phyloP scores from a whole-genome alignment of 2,888 invertebrate genomes.

The Cephus pulcher region DNA sequence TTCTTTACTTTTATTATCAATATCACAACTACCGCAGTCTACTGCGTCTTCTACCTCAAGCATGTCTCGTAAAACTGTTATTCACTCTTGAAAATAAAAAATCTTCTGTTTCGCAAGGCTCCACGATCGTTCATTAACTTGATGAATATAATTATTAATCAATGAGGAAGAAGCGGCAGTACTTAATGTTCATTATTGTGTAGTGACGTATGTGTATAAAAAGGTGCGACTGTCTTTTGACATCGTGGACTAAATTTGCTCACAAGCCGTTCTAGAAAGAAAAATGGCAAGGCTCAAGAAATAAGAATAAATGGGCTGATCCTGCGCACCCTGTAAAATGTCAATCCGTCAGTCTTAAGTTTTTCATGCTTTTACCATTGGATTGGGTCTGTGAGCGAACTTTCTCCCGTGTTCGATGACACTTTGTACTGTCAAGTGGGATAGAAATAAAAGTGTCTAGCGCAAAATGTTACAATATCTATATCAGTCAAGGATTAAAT shows the following conservation, averaged over 20 bases:
- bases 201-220: background rate
- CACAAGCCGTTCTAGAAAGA: background rate
- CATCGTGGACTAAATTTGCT: background rate
- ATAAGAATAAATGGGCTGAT: background rate
- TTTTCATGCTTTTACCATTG: background rate
- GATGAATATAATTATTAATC: background rate
- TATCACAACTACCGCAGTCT: background rate
- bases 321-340: background rate
- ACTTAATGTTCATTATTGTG: background rate
- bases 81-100: background rate
- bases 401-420: constrained; percentile 11
- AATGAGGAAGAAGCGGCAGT: background rate
- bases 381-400: constrained; percentile 19
- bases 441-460: constrained; percentile 5
- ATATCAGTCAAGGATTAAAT: constrained; percentile 11
- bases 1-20: constrained; percentile 24
- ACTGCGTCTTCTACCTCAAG: constrained; percentile 44
- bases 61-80: constrained; percentile 30
- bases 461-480: constrained; percentile 25
- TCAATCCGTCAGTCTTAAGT: background rate
- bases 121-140: no score
- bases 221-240: background rate
- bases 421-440: constrained; percentile 22
- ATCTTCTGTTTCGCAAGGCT: background rate
- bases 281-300: background rate